phyloP scores from a whole-genome alignment of 2,113 vertebrate species.

The Hystrix brachyura region DNA sequence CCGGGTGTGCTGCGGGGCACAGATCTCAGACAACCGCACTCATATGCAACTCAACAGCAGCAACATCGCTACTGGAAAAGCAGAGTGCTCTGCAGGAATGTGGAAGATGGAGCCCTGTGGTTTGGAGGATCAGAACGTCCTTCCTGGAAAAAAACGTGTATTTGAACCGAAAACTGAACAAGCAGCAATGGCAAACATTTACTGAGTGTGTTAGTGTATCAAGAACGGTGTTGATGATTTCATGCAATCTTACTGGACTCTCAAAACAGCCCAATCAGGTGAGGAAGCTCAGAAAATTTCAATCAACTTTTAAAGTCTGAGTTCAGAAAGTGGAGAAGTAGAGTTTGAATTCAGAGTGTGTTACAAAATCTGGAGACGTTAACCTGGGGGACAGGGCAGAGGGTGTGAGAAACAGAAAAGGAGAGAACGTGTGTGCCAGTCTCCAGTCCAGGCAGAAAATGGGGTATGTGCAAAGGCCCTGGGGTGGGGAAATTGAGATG shows the following conservation, averaged over 20 bases:
- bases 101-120: not conserved
- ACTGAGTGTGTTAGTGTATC: no score
- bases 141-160: not conserved
- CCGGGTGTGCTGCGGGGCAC: no score
- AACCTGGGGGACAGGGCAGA: no score
- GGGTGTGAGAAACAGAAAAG: not conserved
- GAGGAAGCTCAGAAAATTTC: not conserved
- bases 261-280: not conserved
- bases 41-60: not conserved
- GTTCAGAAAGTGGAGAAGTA: not conserved
- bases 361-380: not conserved
- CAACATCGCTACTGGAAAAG: not conserved
- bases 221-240: not conserved
- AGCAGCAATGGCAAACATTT: fast-evolving
- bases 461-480: not conserved
- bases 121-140: not conserved
- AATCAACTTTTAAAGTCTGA: not conserved
- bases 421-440: fast-evolving
- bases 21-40: not conserved
- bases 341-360: not conserved
- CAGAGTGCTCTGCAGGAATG: not conserved
- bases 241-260: not conserved
- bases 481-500: fast-evolving
- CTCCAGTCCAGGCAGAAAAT: not conserved
- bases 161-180: not conserved